phyloP scores from a whole-genome alignment of 2,888 invertebrate genomes.

The Oscheius onirici region DNA sequence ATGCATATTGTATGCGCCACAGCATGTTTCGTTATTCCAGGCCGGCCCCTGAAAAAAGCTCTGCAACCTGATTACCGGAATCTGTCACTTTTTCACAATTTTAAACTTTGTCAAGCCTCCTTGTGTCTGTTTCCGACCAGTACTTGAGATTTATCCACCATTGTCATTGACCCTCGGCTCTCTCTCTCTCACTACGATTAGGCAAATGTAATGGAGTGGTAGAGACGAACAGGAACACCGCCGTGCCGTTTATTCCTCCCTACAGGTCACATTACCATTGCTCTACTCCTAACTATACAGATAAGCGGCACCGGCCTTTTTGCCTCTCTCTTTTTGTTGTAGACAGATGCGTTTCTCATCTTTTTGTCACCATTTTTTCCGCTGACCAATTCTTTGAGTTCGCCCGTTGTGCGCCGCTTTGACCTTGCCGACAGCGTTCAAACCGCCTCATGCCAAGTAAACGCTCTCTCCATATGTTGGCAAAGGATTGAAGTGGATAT shows the following conservation, averaged over 20 bases:
- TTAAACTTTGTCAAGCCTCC: neutral
- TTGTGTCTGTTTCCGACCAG: neutral
- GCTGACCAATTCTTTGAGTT: too few species aligned
- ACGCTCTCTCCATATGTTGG: too few species aligned
- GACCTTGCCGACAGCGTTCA: too few species aligned
- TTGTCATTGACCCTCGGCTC: constrained; percentile 21
- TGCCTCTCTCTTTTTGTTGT: too few species aligned
- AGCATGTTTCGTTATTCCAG: neutral
- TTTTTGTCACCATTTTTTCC: too few species aligned
- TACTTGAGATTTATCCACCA: too few species aligned
- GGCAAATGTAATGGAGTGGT: constrained; percentile 30
- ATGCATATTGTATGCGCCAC: constrained; percentile 15
- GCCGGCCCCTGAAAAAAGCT: neutral
- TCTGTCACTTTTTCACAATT: neutral
- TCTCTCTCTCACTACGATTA: neutral
- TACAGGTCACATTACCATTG: constrained; percentile 29
- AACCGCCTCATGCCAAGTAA: too few species aligned
- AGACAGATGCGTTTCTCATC: too few species aligned
- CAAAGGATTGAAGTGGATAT: too few species aligned
- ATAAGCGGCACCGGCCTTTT: too few species aligned
- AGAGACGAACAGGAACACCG: constrained; percentile 14
- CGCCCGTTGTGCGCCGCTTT: too few species aligned
- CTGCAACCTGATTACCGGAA: neutral
- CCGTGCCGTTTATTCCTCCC: constrained; percentile 24
- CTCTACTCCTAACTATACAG: too few species aligned